Base-by-base conservation (phyloP, 2,113 vertebrate genomes). In the Siniperca chuatsi region DNA sequence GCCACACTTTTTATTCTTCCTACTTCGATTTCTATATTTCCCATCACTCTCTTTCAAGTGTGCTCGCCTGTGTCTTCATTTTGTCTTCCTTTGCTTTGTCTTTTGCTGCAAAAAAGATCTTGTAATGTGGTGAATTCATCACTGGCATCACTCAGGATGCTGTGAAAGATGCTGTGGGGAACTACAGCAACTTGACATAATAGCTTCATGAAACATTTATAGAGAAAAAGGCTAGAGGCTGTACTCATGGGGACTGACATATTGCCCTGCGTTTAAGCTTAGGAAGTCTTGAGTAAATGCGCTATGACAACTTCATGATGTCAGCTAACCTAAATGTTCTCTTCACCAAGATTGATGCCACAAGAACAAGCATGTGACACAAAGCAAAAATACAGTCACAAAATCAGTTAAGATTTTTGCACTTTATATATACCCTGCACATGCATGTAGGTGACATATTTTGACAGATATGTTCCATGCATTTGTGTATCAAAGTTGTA, bases 201-300 rank as follows among this genome's bases (percentile, higher is more conserved):
- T 91, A 79, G 70, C 85, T 69, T 87, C 86, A 90, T 93, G 83
- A 91, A 93, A 90, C 78, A 93, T 93, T 90, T 75, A 93, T 88
- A 46, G 50, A 81, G 52, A 68, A 84, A 86, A 50, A 76, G 83
- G 84, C 81, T 79, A 69, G 67, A 66, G 82, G 86, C 81, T 87
- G 81, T 78, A 73, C 80, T 92, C 75, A 50, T 62, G 81, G 75
- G 75, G 81, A 62, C 84, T 90, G 90, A 90, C 86, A 89, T 85
- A 79, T 84, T 82, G 75, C 58, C 60, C 68, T 21, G 15, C 21
- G 2, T 81, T 82, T 76, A 85, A 77, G 82, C 82, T 69, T 58
- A 48, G 61, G 57, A 65, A 77, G 58, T 72, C 64, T 80, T 62
- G 75, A 89, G 44, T 77, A 91, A 88, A 92, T 84, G 79, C 23